phyloP scores from a whole-genome alignment of 1,140 invertebrate species.

The Pseudomyrmex dendroicus region DNA sequence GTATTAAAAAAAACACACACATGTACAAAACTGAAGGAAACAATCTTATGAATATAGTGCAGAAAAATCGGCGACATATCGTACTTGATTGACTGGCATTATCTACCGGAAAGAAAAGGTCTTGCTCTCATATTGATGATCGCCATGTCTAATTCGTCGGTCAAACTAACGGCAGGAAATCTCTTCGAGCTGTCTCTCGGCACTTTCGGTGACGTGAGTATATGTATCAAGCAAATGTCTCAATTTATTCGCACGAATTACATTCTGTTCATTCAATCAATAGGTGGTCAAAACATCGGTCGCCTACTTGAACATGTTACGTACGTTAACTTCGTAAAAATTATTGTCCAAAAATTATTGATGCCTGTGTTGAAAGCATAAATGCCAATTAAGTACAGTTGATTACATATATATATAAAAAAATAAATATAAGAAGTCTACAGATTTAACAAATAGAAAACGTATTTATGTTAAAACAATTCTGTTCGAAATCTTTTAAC shows the following conservation, averaged over 20 bases:
- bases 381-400: slow-evolving; percentile 3
- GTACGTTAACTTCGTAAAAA: slow-evolving; percentile 38
- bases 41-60: slow-evolving; percentile 57
- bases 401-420: background rate
- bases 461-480: background rate
- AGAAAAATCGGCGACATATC: slow-evolving; percentile 51
- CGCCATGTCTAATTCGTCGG: slow-evolving; percentile 58
- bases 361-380: background rate
- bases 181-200: slow-evolving; percentile 50
- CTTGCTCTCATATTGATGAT: slow-evolving; percentile 61
- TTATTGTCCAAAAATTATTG: slow-evolving; percentile 3
- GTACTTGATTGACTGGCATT: slow-evolving; percentile 69
- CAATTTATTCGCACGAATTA: background rate
- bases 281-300: slow-evolving; percentile 61
- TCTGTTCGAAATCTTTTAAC: background rate
- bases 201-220: slow-evolving; percentile 64
- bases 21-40: background rate
- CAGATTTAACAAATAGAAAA: background rate
- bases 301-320: slow-evolving; percentile 55
- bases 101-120: slow-evolving; percentile 34
- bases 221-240: background rate
- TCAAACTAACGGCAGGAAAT: slow-evolving; percentile 64
- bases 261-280: background rate
- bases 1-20: background rate
- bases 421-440: background rate